Conservation (phyloP, 2,797 vertebrate species). For the Nyctalus aviator region DNA sequence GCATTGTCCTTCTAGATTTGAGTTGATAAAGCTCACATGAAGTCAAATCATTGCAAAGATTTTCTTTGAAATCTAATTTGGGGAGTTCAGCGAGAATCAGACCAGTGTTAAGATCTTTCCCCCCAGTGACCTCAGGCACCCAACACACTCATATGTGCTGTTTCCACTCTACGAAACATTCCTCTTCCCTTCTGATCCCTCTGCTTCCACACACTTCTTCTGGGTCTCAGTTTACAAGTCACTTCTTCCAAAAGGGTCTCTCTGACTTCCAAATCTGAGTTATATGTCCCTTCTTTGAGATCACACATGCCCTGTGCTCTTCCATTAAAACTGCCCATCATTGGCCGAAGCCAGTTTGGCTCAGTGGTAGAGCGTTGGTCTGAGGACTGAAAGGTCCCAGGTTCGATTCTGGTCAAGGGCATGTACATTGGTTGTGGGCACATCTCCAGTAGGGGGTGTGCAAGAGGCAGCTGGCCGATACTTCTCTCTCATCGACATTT, state of each 20-base stretch:
- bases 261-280: constrained; percentile 11
- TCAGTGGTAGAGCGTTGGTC: too few relatives aligned
- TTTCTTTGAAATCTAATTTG: constrained; percentile 29
- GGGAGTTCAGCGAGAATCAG: background rate
- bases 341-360: too few relatives aligned
- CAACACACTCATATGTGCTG: background rate
- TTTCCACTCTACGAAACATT: background rate
- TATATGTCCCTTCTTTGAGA: background rate
- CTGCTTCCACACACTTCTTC: background rate
- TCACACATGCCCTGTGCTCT: background rate
- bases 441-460: too few relatives aligned
- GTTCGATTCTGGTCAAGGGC: too few relatives aligned
- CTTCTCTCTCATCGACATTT: too few relatives aligned
- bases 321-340: background rate
- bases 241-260: background rate
- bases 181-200: background rate
- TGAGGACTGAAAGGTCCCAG: too few relatives aligned
- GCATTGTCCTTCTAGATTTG: background rate
- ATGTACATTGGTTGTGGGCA: too few relatives aligned
- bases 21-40: background rate
- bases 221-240: background rate
- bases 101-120: background rate
- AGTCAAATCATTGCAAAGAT: background rate
- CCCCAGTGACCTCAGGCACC: background rate
- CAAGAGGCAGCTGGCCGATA: too few relatives aligned